Conservation (phyloP, 2,888 invertebrate species). For the Calliphora vomitoria region DNA sequence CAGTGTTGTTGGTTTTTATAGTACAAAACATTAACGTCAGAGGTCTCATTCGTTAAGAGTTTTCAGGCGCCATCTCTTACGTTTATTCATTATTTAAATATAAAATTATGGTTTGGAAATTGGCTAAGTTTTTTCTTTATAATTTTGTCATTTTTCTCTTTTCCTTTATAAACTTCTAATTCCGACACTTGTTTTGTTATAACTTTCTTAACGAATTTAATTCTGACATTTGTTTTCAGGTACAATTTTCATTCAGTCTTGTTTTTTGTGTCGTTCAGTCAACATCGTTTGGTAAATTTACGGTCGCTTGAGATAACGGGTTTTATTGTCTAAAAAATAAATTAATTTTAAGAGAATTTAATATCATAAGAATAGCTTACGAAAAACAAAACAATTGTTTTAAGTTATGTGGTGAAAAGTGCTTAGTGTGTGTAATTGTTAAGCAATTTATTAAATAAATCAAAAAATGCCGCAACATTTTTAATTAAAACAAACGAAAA, state of each 20-base stretch:
- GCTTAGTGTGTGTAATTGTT: constrained; percentile 6
- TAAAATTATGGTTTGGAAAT: not conserved
- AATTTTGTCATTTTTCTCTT: not conserved
- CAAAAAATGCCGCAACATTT: constrained; percentile 44
- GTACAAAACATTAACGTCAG: too few species aligned
- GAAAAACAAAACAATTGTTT: constrained; percentile 5
- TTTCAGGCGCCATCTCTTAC: too few species aligned
- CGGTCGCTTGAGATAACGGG: not conserved
- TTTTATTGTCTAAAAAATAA: constrained; percentile 27
- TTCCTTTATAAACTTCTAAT: not conserved
- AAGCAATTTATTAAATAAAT: not conserved
- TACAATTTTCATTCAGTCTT: constrained; percentile 52
- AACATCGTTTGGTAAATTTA: not conserved
- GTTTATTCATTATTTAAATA: too few species aligned
- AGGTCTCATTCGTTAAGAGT: too few species aligned
- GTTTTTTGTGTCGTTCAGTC: constrained; percentile 60
- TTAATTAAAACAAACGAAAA: constrained; percentile 44
- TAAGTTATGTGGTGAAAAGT: not conserved
- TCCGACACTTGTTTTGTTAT: constrained; percentile 54
- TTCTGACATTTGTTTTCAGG: constrained; percentile 52
- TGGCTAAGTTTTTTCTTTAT: not conserved
- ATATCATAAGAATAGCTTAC: not conserved
- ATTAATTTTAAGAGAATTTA: not conserved
- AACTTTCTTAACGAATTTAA: constrained; percentile 26
- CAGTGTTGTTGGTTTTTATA: too few species aligned